Conservation (phyloP, 1,140 invertebrate genomes). For the Hirudo medicinalis region DNA sequence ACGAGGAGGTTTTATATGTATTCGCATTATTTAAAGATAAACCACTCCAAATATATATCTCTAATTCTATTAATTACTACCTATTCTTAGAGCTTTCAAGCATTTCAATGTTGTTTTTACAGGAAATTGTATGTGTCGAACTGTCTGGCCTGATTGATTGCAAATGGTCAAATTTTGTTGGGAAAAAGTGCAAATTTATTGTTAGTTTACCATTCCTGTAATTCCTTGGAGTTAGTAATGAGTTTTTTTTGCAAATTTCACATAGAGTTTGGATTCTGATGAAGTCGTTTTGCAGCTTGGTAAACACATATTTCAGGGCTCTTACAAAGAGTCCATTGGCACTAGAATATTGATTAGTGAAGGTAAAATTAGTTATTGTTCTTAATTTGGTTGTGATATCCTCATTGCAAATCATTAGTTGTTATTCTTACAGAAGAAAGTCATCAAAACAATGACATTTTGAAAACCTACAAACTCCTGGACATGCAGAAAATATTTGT, state of each 20-base stretch:
- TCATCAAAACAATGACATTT: background rate
- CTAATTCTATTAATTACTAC: no score
- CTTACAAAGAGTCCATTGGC: slow-evolving; percentile 6
- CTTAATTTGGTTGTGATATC: background rate
- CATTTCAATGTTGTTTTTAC: background rate
- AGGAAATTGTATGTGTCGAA: slow-evolving; percentile 5
- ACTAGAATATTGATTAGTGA: background rate
- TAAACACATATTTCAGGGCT: slow-evolving; percentile 13
- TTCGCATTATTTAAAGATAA: no score
- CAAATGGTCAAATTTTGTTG: slow-evolving; percentile 4
- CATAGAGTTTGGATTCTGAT: slow-evolving; percentile 5
- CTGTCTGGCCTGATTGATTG: slow-evolving; percentile 13
- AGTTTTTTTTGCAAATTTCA: background rate
- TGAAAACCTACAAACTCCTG: background rate
- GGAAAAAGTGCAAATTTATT: slow-evolving; percentile 8
- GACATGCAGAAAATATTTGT: background rate
- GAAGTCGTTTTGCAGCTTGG: background rate
- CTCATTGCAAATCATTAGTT: background rate
- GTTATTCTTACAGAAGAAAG: background rate
- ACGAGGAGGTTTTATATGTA: background rate
- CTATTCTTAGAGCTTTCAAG: no score
- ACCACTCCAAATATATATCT: no score
- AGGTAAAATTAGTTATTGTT: background rate
- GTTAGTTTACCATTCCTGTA: background rate
- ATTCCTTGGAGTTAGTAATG: background rate